Conservation (phyloP, 2,797 vertebrate species). For the Pseudopleuronectes americanus region DNA sequence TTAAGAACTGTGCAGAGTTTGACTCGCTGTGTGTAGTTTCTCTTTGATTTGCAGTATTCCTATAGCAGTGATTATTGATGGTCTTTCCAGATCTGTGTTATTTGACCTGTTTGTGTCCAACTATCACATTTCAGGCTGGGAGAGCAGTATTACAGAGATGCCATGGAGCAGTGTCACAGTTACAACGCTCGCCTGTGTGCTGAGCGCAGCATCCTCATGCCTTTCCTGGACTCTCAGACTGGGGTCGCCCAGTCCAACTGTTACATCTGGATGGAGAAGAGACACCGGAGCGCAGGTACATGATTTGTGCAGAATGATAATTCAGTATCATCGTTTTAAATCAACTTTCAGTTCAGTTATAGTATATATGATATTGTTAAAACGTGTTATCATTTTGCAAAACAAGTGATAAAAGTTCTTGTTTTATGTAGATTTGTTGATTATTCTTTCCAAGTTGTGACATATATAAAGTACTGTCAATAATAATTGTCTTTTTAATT, state of each 20-base stretch:
- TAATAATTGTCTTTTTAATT: not conserved
- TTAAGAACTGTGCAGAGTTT: not conserved
- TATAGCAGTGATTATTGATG: not conserved
- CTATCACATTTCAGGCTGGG: conserved; percentile 83
- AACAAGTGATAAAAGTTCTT: not conserved
- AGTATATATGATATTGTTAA: not conserved
- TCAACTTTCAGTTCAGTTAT: not conserved
- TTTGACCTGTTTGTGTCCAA: conserved; percentile 29
- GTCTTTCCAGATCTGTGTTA: not conserved
- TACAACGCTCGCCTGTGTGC: conserved; percentile 96
- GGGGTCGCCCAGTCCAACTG: conserved; percentile 98
- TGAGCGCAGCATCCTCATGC: conserved; percentile 95
- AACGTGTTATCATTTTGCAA: not conserved
- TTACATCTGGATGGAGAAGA: conserved; percentile 99
- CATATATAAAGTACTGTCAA: too few species aligned
- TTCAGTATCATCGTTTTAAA: not conserved
- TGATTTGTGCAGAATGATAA: not conserved
- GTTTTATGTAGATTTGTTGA: not conserved
- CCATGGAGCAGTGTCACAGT: conserved; percentile 98
- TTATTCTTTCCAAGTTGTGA: not conserved
- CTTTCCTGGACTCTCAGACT: conserved; percentile 96
- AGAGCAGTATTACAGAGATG: conserved; percentile 97
- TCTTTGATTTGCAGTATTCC: not conserved
- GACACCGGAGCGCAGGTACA: conserved; percentile 93
- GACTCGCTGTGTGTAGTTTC: not conserved